Base-by-base conservation (phyloP, 2,113 vertebrate species). In the Paramormyrops kingsleyae region DNA sequence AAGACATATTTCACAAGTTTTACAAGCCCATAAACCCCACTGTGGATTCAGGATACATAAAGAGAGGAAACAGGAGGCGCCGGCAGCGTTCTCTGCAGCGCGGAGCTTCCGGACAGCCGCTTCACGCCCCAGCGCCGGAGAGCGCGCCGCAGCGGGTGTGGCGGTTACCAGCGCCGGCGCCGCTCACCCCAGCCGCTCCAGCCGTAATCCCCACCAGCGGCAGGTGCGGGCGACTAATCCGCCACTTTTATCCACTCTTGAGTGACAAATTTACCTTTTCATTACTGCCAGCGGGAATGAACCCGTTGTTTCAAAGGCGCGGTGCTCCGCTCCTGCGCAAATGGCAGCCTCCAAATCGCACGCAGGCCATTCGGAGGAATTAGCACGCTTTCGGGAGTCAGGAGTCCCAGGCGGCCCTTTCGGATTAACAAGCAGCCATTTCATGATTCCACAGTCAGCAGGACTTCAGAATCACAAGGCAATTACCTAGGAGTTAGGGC, bases 201-300 rank as follows among this genome's bases (percentile, higher is more conserved):
- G 17, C 86, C 49, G 31, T 70, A 87, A 88, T 90, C 86, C 70
- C 8, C 46, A 39, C 31, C 15, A 77, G 52, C 74, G 31, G 50
- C 70, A 83, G 89, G 50, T 77, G 70, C 35, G 13, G 17, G 2
- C 49, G 39, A 83, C 86, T 88, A 88, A 90, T 90, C 89, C 85
- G 19, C 50, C 17, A 49, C 89, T 90, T 90, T 88, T 7, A 90
- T 83, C 86, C 70, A 39, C 50, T 88, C 85, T 44, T 83, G 27
- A 88, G 56, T 90, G 87, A 88, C 66, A 90, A 53, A 88, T 90
- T 88, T 90, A 42, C 85, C 35, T 74, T 87, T 87, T 77, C 77
- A 90, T 88, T 80, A 88, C 50, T n/a, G 52, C 53, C 87, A 47
- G 39, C 39, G 27, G 52, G 52, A 59, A 66, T 19, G 53, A 39